Base-by-base conservation (phyloP, 2,888 invertebrate genomes). In the Acronicta aceris region DNA sequence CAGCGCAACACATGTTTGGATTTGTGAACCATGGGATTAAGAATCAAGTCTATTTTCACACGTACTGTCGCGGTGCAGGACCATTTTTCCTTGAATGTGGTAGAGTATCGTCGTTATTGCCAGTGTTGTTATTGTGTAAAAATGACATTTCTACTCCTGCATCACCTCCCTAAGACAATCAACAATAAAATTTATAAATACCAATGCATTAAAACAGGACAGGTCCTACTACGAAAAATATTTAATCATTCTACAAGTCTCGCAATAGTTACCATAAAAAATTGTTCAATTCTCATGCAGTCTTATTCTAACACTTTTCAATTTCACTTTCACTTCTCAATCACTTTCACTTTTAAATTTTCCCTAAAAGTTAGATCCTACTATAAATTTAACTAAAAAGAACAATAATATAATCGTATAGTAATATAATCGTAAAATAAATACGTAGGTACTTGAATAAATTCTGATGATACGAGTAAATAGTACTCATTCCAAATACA, bases 141-240 rank as follows among this genome's bases (percentile, higher is more conserved):
- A 96, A 96, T 50, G 96, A 96, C 95, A 96, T 96, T 92, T 97
- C 96, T 82, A 96, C 96, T 0, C 92, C 91, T 36, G 89, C 87
- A 57, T 94, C 94, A 1, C 90, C 90, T 50, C 90, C 86, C 93
- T 94, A 75, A 3, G 64, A 68, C 81, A 46, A 76, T 61, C 70
- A 65, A 68, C 81, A 51, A 17, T n/a, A n/a, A n/a, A n/a, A n/a
- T 48, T 2, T 38, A 69, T 40, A 60, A 25, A n/a, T 36, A n/a
- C 2, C 2, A 45, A 0, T 25, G 25, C 13, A n/a, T 10, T 12
- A 36, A 33, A 33, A 33, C 7, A 33, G 12, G 10, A 2, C 33
- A 33, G 9, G 9, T 9, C 5, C 7, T 1, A 9, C 30, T 30
- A 30, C 7, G 1, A 30, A 30, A 30, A 30, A 30, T 30, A 30